These are phyloP conservation scores for Murina feae DNA, from an alignment of 2,113 vertebrate genomes.

Conservation along the genomic window DNA sequence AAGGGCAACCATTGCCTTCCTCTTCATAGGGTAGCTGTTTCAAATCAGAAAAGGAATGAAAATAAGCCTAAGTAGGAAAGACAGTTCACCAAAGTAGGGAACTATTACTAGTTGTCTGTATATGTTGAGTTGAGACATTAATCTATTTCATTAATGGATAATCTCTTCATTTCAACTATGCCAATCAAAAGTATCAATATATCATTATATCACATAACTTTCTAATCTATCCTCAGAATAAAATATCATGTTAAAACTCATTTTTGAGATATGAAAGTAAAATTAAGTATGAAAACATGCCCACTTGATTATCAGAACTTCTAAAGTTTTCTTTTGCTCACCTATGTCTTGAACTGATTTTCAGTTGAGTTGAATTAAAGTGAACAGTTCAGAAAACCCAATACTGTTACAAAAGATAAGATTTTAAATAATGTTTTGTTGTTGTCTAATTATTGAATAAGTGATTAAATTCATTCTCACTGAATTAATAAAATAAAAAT, in stretches of 20 bases:
- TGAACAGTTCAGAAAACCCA: not conserved
- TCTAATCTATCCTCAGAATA: not conserved
- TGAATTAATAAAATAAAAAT: constrained; percentile 23
- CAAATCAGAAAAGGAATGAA: not conserved
- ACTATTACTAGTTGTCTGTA: not conserved
- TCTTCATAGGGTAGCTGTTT: not conserved
- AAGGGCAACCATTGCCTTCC: not conserved
- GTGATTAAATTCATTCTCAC: constrained; percentile 6
- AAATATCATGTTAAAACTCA: not conserved
- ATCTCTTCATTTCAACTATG: not conserved
- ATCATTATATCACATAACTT: not conserved
- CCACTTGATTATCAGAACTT: not conserved
- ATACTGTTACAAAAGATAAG: not conserved
- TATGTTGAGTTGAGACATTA: not conserved
- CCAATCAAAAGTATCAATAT: not conserved
- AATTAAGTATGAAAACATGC: not conserved
- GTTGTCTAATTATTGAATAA: not conserved
- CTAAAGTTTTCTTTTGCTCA: not conserved
- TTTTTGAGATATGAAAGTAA: not conserved
- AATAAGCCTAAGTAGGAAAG: not conserved
- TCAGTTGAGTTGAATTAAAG: not conserved
- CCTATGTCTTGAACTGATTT: not conserved
- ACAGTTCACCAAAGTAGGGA: not conserved
- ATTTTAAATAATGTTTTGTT: not conserved
- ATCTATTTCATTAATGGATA: not conserved